A percentile compares a stretch with the other conserved stretches of the same genome.
These are phyloP conservation scores for Sebastes oblongus DNA, from an alignment of 2,797 vertebrate genomes.

Conservation along the genomic window DNA sequence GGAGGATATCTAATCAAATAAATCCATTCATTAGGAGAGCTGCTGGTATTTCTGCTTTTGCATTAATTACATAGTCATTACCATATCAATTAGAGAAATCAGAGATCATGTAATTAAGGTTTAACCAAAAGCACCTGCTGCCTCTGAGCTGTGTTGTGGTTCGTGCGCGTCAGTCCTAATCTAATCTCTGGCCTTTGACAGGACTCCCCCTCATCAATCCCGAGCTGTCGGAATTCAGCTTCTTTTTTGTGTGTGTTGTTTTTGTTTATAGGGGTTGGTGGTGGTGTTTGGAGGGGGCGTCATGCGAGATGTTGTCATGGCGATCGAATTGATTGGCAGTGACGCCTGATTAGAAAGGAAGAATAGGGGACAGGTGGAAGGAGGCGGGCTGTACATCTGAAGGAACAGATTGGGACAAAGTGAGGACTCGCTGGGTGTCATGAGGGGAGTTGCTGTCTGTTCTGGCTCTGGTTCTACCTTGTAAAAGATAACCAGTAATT, in stretches of 20 bases:
- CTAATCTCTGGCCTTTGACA: constrained; percentile 79
- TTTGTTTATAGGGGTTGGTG: constrained; percentile 70
- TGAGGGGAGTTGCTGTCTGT: constrained; percentile 44
- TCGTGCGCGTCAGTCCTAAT: constrained; percentile 70
- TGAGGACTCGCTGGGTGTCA: constrained; percentile 66
- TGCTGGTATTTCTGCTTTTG: constrained; percentile 85
- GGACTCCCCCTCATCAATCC: constrained; percentile 79
- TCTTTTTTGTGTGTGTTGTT: constrained; percentile 61
- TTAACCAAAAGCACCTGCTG: constrained; percentile 87
- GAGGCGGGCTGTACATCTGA: constrained; percentile 69
- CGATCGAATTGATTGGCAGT: constrained; percentile 79
- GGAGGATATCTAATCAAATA: constrained; percentile 84
- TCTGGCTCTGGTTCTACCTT: constrained; percentile 58
- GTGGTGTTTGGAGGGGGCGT: constrained; percentile 44
- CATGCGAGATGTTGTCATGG: constrained; percentile 71
- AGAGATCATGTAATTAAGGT: constrained; percentile 89
- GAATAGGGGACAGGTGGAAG: constrained; percentile 77
- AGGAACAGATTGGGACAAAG: constrained; percentile 77
- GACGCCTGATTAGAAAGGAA: constrained; percentile 74
- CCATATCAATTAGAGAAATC: constrained; percentile 88
- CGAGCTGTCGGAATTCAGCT: constrained; percentile 73
- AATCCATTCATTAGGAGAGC: constrained; percentile 83
- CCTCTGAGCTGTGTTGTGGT: constrained; percentile 62
- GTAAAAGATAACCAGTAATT: constrained; percentile 69
- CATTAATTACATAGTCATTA: constrained; percentile 88